These are phyloP conservation scores for Ectemnius cavifrons DNA, from an alignment of 2,888 invertebrate species.

Conservation along the genomic window DNA sequence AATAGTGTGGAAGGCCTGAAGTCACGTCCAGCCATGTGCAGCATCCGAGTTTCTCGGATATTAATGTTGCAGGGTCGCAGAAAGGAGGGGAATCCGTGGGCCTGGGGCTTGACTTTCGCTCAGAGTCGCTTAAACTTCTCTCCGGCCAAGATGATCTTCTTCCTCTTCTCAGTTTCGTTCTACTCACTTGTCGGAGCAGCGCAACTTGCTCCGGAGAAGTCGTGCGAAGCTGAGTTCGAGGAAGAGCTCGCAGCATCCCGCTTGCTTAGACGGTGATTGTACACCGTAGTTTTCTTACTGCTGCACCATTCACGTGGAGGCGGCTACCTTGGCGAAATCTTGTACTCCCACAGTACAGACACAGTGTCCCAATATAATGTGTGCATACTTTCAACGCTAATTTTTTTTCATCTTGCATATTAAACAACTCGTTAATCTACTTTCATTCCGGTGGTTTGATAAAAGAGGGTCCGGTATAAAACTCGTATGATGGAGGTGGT, in stretches of 20 bases:
- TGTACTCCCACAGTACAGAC: no score
- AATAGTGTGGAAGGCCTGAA: conserved; percentile 36
- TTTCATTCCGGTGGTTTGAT: conserved; percentile 19
- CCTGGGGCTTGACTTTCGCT: conserved; percentile 72
- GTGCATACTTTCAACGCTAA: no score
- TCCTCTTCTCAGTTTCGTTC: conserved; percentile 42
- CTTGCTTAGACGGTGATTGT: no score
- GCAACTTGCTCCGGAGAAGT: not conserved
- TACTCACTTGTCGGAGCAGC: not conserved
- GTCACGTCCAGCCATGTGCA: conserved; percentile 51
- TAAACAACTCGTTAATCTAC: conserved; percentile 2
- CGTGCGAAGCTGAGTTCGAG: not conserved
- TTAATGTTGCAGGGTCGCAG: conserved; percentile 62
- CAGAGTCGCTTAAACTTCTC: conserved; percentile 47
- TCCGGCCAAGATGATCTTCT: conserved; percentile 36
- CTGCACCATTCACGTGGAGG: no score
- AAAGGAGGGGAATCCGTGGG: conserved; percentile 53
- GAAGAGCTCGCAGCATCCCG: not conserved
- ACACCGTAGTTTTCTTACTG: no score
- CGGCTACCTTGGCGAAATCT: no score
- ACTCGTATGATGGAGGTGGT: not conserved
- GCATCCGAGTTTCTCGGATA: conserved; percentile 68
- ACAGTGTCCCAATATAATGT: no score
- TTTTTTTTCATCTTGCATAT: not conserved
- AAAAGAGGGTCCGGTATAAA: not conserved